phyloP scores from a whole-genome alignment of 2,888 invertebrate genomes.

The Hirtodrosophila duncani region DNA sequence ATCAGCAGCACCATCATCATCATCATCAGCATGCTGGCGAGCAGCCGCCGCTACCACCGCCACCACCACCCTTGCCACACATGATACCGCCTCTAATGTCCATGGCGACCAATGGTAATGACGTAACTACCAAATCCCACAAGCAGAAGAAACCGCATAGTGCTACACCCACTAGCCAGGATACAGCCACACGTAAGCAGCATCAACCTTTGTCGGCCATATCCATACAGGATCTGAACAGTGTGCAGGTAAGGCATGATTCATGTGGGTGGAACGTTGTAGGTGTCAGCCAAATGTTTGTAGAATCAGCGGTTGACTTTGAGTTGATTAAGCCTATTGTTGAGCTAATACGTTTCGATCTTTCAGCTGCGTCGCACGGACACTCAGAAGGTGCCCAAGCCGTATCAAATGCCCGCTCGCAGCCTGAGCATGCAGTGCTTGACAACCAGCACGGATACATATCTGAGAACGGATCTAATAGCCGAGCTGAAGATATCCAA shows the following conservation, averaged over 20 bases:
- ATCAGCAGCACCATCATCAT: slow-evolving; percentile 21
- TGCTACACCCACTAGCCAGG: slow-evolving; percentile 65
- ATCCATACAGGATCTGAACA: slow-evolving; percentile 91
- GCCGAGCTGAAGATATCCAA: slow-evolving; percentile 95
- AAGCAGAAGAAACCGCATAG: slow-evolving; percentile 57
- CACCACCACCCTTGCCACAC: slow-evolving; percentile 80
- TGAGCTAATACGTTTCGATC: no score
- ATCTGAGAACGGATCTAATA: slow-evolving; percentile 90
- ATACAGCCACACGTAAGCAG: slow-evolving; percentile 80
- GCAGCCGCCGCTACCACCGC: slow-evolving; percentile 77
- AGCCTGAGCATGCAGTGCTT: slow-evolving; percentile 88
- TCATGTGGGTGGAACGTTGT: no score
- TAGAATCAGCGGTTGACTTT: no score
- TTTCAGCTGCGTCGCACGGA: slow-evolving; percentile 84
- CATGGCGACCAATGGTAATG: slow-evolving; percentile 79
- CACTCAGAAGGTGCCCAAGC: slow-evolving; percentile 86
- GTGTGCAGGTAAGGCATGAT: slow-evolving; percentile 81
- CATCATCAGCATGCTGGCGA: slow-evolving; percentile 66
- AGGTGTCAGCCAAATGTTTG: no score
- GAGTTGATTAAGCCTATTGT: no score
- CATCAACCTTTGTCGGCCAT: slow-evolving; percentile 91
- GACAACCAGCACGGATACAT: slow-evolving; percentile 83
- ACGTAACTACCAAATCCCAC: slow-evolving; percentile 72
- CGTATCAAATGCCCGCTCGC: slow-evolving; percentile 89
- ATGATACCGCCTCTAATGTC: slow-evolving; percentile 68